Base-by-base conservation (phyloP, 2,888 invertebrate genomes). In the Orthosia incerta region DNA sequence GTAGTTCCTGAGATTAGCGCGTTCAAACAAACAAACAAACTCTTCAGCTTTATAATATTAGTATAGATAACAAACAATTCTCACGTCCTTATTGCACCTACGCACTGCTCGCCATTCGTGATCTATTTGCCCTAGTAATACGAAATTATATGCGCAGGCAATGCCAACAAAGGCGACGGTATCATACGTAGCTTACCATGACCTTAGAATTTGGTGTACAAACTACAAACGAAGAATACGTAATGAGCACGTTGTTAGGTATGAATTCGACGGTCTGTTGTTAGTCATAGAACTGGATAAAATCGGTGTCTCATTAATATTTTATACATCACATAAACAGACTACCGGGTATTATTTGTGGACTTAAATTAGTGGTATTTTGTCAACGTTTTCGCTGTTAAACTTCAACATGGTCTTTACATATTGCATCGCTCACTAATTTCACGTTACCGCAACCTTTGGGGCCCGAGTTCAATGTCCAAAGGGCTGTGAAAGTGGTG, bases 151-250 rank as follows among this genome's bases (percentile, higher is more conserved):
- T 55, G 62, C 45, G 20, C 18, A 15, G 15, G 55, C 23, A 68
- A 50, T 57, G 67, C n/a, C 56, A 82, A 82, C 73, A 82, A 82
- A 78, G 66, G 63, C 66, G 62, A 46, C 53, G 13, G 12, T 51
- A 59, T 55, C 51, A 60, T 59, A 57, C 26, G 67, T 50, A 48
- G 39, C 20, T 56, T 11, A 66, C 69, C 68, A 61, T 84, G 83
- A 82, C 83, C 82, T 83, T 83, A 85, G 53, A 71, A 66, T 79
- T 84, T 65, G 60, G 76, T 72, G 65, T 67, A 56, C 63, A 51
- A 66, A 75, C 50, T 67, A 56, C 63, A 55, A 66, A 75, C 50
- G 59, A 60, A 56, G 73, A 82, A 82, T 83, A 75, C 46, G 16
- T 69, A 82, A 83, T 82, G 68, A 69, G 67, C 23, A 66, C 31